Percentiles rank a stretch among this genome's conserved stretches.
These are phyloP conservation scores for Thera britannica DNA, from an alignment of 2,888 invertebrate species.

Conservation along the genomic window DNA sequence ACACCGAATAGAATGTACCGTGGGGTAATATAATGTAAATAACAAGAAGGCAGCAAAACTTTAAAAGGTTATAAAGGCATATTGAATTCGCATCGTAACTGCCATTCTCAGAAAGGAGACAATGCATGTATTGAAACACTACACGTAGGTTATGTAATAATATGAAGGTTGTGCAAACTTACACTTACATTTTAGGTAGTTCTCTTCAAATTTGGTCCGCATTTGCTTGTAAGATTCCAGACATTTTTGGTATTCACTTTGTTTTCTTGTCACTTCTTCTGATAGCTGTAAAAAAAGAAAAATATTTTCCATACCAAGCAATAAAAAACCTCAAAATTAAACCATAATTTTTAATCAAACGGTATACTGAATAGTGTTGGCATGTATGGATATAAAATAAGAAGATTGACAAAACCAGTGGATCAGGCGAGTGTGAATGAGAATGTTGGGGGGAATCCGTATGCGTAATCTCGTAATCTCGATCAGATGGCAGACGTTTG, in stretches of 20 bases:
- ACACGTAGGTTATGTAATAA: conserved; percentile 6
- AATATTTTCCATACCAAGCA: not conserved
- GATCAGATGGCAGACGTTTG: too few species aligned
- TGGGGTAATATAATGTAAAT: conserved; percentile 5
- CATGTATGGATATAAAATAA: too few species aligned
- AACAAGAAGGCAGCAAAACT: conserved; percentile 16
- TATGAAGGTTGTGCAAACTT: conserved; percentile 35
- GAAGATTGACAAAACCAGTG: too few species aligned
- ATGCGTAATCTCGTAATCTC: too few species aligned
- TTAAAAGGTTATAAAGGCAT: conserved; percentile 26
- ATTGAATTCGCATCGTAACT: conserved; percentile 27
- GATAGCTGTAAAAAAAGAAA: conserved; percentile 87
- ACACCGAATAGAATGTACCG: not conserved
- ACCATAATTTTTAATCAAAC: too few species aligned
- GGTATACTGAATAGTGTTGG: too few species aligned
- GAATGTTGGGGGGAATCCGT: too few species aligned
- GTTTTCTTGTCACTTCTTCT: conserved; percentile 94
- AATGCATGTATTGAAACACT: conserved; percentile 26
- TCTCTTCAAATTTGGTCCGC: conserved; percentile 96
- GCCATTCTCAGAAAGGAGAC: conserved; percentile 27
- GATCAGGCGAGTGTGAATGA: too few species aligned
- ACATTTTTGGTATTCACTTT: conserved; percentile 96
- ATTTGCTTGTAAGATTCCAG: conserved; percentile 94
- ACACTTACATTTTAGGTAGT: conserved; percentile 92
- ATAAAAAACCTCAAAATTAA: too few species aligned